Evolutionary conservation across 2,113 vertebrate genomes (phyloP).

Genomic region (Lipophrys pholis): DNA sequence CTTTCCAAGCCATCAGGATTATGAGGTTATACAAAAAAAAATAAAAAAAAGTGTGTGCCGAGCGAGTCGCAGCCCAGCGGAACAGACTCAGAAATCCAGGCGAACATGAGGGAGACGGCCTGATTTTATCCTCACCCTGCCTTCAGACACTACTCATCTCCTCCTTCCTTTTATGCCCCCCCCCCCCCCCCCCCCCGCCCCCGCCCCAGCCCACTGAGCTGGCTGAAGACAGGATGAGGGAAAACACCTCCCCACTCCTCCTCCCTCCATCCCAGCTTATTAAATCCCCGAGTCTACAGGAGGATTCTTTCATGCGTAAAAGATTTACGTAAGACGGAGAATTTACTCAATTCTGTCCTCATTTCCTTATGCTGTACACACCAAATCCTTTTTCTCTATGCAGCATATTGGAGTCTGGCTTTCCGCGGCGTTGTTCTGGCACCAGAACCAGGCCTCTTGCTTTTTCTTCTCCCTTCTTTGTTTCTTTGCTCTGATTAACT

Average conservation of each 20-base stretch:
- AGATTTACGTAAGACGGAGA: slow-evolving; percentile 50
- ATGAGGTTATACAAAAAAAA: no score
- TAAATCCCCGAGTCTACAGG: slow-evolving; percentile 53
- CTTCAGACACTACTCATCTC: slow-evolving; percentile 37
- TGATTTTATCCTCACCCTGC: slow-evolving; percentile 41
- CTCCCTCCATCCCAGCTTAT: slow-evolving; percentile 26
- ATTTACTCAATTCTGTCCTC: slow-evolving; percentile 54
- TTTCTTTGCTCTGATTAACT: slow-evolving; percentile 61
- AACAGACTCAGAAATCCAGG: slow-evolving; percentile 3
- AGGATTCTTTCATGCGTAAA: slow-evolving; percentile 49
- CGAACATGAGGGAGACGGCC: slow-evolving; percentile 25
- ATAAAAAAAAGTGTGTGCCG: background rate
- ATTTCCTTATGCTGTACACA: slow-evolving; percentile 48
- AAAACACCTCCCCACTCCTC: background rate
- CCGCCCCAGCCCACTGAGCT: slow-evolving; percentile 38
- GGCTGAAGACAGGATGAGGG: slow-evolving; percentile 18
- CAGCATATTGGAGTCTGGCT: slow-evolving; percentile 32
- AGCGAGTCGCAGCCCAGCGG: slow-evolving; percentile 4
- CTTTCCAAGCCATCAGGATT: slow-evolving; percentile 28
- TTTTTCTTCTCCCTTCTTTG: background rate
- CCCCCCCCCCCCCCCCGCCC: no score
- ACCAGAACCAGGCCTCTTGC: slow-evolving; percentile 7
- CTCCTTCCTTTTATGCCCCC: slow-evolving; percentile 5
- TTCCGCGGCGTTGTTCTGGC: slow-evolving; percentile 41
- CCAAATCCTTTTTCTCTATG: slow-evolving; percentile 48